A percentile compares a stretch with the other conserved stretches of the same genome.
These are phyloP conservation scores for Prunella strophiata DNA, from an alignment of 2,797 vertebrate species.

Conservation along the genomic window DNA sequence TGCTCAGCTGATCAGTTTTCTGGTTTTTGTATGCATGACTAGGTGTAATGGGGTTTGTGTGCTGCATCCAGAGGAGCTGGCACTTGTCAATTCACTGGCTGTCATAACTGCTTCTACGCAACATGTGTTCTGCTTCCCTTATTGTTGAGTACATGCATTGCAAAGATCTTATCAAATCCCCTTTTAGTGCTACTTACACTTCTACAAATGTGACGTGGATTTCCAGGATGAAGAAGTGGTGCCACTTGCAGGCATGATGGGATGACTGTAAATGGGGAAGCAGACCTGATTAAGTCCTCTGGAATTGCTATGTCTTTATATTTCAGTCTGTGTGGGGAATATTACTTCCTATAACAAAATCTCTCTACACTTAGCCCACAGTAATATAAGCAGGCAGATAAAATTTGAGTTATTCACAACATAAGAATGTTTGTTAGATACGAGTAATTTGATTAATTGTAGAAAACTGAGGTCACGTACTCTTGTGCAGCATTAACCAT, in stretches of 20 bases:
- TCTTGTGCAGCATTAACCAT: background rate
- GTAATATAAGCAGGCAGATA: background rate
- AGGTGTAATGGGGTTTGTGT: background rate
- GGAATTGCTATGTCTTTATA: background rate
- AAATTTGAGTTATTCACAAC: background rate
- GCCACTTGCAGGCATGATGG: background rate
- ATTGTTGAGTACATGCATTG: background rate
- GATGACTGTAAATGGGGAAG: background rate
- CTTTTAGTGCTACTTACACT: background rate
- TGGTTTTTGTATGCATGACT: background rate
- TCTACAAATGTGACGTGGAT: background rate
- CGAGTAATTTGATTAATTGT: background rate
- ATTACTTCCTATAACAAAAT: background rate
- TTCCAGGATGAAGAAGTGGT: background rate
- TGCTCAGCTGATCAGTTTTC: background rate
- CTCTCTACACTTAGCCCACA: background rate
- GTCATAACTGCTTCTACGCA: background rate
- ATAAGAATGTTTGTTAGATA: conserved; percentile 14
- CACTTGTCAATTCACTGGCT: background rate
- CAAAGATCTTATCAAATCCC: background rate
- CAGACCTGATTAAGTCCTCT: background rate
- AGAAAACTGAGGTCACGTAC: background rate
- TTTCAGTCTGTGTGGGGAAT: background rate
- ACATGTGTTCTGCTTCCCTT: background rate
- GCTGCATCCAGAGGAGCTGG: background rate